These are phyloP conservation scores for Tromatobia lineatoria DNA, from an alignment of 2,888 invertebrate genomes.

Conservation along the genomic window DNA sequence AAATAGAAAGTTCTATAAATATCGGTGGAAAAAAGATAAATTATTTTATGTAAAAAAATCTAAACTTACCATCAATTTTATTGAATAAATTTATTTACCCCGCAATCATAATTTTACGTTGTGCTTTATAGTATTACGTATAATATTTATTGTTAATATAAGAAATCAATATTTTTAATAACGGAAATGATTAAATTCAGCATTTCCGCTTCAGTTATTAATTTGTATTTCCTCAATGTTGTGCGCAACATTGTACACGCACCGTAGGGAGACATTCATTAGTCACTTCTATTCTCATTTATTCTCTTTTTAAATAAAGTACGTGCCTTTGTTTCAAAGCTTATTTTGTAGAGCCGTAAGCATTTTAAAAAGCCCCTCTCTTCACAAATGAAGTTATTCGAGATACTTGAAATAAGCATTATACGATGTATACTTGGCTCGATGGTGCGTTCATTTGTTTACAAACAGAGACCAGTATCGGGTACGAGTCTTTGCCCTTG, in stretches of 20 bases:
- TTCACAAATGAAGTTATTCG: background rate
- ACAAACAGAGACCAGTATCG: constrained; percentile 48
- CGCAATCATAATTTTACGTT: too few relatives aligned
- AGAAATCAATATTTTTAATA: too few relatives aligned
- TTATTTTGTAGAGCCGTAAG: background rate
- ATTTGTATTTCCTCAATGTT: background rate
- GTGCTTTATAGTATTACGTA: too few relatives aligned
- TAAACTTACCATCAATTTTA: too few relatives aligned
- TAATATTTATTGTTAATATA: too few relatives aligned
- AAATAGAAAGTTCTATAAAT: too few relatives aligned
- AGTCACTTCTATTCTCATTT: background rate
- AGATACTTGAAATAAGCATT: background rate
- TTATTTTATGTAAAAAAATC: too few relatives aligned
- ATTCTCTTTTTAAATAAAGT: background rate
- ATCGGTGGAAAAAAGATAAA: too few relatives aligned
- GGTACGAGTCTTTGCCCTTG: constrained; percentile 1
- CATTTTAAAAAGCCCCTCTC: background rate
- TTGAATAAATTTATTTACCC: too few relatives aligned
- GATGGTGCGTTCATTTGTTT: constrained; percentile 61
- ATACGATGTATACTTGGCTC: background rate
- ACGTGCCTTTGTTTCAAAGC: background rate
- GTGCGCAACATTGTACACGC: constrained; percentile 38
- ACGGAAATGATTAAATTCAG: too few relatives aligned
- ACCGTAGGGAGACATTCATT: background rate
- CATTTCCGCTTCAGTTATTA: background rate